These are phyloP conservation scores for Cephus pygmeus DNA, from an alignment of 2,888 invertebrate species.

Conservation along the genomic window DNA sequence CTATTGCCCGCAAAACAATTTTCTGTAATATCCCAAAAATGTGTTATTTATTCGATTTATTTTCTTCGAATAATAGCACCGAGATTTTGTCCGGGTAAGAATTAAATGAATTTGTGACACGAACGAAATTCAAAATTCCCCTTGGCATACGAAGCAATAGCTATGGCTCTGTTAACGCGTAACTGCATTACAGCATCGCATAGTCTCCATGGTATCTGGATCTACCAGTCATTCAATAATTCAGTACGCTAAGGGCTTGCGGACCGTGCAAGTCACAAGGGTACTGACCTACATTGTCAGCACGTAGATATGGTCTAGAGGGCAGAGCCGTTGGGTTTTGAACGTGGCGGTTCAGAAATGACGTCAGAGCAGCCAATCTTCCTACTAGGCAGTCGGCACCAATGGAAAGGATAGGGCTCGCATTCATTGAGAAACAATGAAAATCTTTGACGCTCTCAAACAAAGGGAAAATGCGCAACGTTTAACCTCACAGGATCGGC, in stretches of 20 bases:
- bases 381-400: not conserved
- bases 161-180: not conserved
- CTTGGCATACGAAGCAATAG: not conserved
- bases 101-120: not conserved
- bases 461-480: slow-evolving; percentile 38
- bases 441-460: slow-evolving; percentile 28
- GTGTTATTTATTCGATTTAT: too few species aligned
- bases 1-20: too few species aligned
- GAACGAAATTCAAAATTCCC: not conserved
- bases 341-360: not conserved
- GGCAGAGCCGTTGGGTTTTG: not conserved
- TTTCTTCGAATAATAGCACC: not conserved
- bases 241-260: slow-evolving; percentile 31
- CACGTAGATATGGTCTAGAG: not conserved
- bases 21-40: too few species aligned
- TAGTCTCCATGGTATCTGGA: slow-evolving; percentile 30
- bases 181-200: not conserved
- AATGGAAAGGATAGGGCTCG: slow-evolving; percentile 25
- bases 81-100: not conserved
- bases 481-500: slow-evolving; percentile 15
- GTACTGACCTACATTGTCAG: slow-evolving; percentile 23
- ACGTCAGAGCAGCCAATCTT: not conserved
- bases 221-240: slow-evolving; percentile 45
- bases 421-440: slow-evolving; percentile 40
- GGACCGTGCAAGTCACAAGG: slow-evolving; percentile 16